These are phyloP conservation scores for Tetrax tetrax DNA, from an alignment of 2,113 vertebrate genomes.

Conservation along the genomic window DNA sequence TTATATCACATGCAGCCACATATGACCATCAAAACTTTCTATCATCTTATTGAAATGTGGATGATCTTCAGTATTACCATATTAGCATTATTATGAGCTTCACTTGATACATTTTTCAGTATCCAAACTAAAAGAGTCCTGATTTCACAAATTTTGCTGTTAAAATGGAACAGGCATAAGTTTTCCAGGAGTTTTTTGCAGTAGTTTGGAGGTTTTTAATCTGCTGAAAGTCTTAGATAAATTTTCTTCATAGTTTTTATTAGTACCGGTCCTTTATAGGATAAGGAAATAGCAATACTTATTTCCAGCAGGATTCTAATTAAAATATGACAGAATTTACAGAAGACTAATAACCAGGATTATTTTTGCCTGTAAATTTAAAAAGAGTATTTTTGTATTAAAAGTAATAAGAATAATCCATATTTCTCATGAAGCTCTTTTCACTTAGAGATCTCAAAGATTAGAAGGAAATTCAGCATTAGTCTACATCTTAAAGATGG, in stretches of 20 bases:
- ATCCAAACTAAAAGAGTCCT: neutral
- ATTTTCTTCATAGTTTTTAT: neutral
- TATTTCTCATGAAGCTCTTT: neutral
- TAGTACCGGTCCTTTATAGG: neutral
- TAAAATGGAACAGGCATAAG: neutral
- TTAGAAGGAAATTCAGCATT: neutral
- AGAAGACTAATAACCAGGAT: slow-evolving; percentile 2
- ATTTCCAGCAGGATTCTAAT: slow-evolving; percentile 33
- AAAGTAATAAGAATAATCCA: neutral
- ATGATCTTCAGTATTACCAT: neutral
- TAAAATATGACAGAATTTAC: slow-evolving; percentile 42
- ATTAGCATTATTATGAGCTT: neutral
- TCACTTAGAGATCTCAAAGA: neutral
- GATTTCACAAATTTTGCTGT: too few species aligned
- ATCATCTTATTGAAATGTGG: neutral
- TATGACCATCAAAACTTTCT: neutral
- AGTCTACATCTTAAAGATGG: neutral
- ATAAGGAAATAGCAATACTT: neutral
- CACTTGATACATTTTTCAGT: neutral
- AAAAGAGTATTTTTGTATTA: neutral
- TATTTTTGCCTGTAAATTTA: slow-evolving; percentile 12
- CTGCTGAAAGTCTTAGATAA: neutral
- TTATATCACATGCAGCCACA: neutral
- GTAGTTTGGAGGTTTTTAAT: neutral
- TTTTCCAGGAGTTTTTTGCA: neutral